These are phyloP conservation scores for Clytia hemisphaerica DNA, from an alignment of 30 jellyfish, hydroid and myxozoan species.

Conservation along the genomic window DNA sequence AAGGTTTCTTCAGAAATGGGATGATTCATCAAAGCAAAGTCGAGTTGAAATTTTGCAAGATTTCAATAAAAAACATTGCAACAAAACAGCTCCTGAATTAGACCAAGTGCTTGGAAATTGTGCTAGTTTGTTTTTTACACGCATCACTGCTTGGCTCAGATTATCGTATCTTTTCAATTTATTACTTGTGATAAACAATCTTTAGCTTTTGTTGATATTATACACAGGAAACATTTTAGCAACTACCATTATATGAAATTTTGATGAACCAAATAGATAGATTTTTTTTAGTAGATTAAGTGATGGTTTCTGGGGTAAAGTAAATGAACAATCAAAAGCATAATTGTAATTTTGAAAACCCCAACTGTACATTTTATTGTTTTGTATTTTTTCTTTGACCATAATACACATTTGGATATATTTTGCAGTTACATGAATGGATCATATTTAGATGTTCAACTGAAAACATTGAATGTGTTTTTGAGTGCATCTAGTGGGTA, in stretches of 20 bases:
- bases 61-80: slow-evolving; percentile 44
- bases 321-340: too few relatives aligned
- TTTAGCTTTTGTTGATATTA: too few relatives aligned
- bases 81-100: slow-evolving; percentile 80
- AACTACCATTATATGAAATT: too few relatives aligned
- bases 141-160: slow-evolving; percentile 88
- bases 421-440: slow-evolving; percentile 63
- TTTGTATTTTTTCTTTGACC: too few relatives aligned
- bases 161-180: slow-evolving; percentile 59
- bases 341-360: too few relatives aligned
- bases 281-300: too few relatives aligned
- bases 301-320: too few relatives aligned
- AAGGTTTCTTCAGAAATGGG: slow-evolving; percentile 60
- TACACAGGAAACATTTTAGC: too few relatives aligned
- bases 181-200: too few relatives aligned
- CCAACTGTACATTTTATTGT: too few relatives aligned
- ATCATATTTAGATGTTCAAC: slow-evolving; percentile 29
- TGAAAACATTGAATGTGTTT: slow-evolving; percentile 44
- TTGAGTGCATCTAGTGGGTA: slow-evolving; percentile 77
- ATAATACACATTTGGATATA: too few relatives aligned
- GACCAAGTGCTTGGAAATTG: slow-evolving; percentile 48
- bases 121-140: slow-evolving; percentile 76
- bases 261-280: too few relatives aligned
- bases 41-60: slow-evolving; percentile 49
- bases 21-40: slow-evolving; percentile 48